These are phyloP conservation scores for Sitta europaea DNA, from an alignment of 2,113 vertebrate genomes.

Conservation along the genomic window DNA sequence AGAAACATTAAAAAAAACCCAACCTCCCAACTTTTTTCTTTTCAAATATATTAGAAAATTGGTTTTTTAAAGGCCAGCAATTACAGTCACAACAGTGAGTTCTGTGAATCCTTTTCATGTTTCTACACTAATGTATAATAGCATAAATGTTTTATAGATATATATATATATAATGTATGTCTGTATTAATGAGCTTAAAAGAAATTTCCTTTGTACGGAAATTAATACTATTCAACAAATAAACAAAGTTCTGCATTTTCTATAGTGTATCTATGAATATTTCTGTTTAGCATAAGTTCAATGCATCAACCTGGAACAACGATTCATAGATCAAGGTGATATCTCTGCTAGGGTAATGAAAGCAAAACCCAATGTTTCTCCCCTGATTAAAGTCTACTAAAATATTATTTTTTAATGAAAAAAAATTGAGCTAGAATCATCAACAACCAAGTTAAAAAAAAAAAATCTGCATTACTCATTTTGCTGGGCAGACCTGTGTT, in stretches of 20 bases:
- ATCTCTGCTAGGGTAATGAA: background rate
- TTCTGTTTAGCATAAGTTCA: background rate
- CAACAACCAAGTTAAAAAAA: background rate
- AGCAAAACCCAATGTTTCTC: background rate
- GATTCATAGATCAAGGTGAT: background rate
- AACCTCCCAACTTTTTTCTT: background rate
- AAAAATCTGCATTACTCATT: fast-evolving
- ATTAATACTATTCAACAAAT: background rate
- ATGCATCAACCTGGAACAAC: background rate
- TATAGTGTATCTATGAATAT: background rate
- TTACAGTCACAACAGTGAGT: background rate
- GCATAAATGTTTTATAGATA: no score
- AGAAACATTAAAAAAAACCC: background rate
- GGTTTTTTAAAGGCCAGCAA: background rate
- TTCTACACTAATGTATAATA: background rate
- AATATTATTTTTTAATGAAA: background rate
- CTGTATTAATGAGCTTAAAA: background rate
- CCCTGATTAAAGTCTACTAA: background rate
- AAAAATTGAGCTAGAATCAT: background rate
- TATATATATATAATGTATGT: background rate
- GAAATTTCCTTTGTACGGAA: background rate
- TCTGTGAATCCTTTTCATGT: background rate
- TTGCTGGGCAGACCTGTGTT: background rate
- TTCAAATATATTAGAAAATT: background rate
- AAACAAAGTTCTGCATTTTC: background rate